Base-by-base conservation (phyloP, 2,113 vertebrate species). In the Tricholaema leucomelas region DNA sequence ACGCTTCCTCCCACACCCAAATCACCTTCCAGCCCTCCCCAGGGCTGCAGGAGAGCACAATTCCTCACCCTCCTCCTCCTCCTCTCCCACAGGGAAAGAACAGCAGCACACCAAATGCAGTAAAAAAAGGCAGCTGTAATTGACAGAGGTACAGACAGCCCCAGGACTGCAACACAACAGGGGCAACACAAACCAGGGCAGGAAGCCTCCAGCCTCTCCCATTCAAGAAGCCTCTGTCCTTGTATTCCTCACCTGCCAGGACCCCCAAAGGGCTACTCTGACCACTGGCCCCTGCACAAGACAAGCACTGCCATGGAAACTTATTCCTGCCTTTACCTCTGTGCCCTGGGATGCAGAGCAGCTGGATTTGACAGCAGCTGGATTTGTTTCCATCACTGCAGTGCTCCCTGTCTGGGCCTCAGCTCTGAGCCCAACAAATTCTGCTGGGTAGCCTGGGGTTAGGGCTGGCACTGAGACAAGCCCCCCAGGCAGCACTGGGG, bases 171-270 rank as follows among this genome's bases (percentile, higher is more conserved):
- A 74, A 88, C 1, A 0, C 3, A 31, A 46, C 38, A 58, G 36
- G 5, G 54, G 4, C 28, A 77, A 23, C 15, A 8, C 31, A 70
- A 81, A 1, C 14, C 15, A 28, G 9, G 20, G 30, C 19, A 23
- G 35, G 36, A 42, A 50, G 15, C 6, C 28, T 71, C 63, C 5
- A 27, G 46, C 9, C 40, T 6, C 27, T 25, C 18, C 20, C 16
- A 2, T 19, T 84, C 54, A 40, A 48, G 50, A 44, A 48, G 56
- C 5, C 15, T 36, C 4, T 54, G 58, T 10, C 24, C 1, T 36
- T 3, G 0, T 5, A 1, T n/a, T 24, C 61, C 85, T 15, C 4
- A 0, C 69, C 36, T 36, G 12, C 70, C 10, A 4, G 1, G 0
- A 7, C 54, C 13, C 50, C 20, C 19, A 20, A 23, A 12, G 23